Conservation (phyloP, 1,140 invertebrate genomes). For the Xylocopa sonorina region DNA sequence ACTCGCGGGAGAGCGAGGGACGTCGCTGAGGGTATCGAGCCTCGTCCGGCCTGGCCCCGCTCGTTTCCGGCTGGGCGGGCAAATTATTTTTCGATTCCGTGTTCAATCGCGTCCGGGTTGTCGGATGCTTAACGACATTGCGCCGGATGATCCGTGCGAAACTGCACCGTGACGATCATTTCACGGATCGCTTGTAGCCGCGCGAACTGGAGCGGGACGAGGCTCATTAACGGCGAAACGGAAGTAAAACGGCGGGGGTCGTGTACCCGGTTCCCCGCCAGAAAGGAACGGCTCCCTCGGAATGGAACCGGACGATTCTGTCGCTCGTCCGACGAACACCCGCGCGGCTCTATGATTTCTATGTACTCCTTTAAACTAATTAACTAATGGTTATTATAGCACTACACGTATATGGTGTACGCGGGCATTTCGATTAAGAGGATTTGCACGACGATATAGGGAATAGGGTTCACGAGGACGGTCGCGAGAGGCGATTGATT, state of each 20-base stretch:
- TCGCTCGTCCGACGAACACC: not conserved
- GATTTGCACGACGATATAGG: constrained; percentile 21
- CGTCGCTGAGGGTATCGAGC: too few relatives aligned
- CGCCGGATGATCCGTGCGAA: not conserved
- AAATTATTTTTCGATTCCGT: not conserved
- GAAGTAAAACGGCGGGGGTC: not conserved
- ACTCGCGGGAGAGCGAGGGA: too few relatives aligned
- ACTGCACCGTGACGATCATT: constrained; percentile 11
- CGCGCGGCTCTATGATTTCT: constrained; percentile 12
- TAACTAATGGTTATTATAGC: constrained; percentile 26
- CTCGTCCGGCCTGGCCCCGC: too few relatives aligned
- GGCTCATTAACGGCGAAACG: constrained; percentile 14
- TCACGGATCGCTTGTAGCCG: constrained; percentile 26
- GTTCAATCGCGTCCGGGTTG: not conserved
- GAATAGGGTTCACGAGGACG: constrained; percentile 28
- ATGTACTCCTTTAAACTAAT: constrained; percentile 40
- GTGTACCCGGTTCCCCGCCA: not conserved
- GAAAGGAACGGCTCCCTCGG: not conserved
- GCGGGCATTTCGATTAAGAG: constrained; percentile 32
- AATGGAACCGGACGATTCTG: not conserved
- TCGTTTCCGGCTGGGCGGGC: constrained; percentile 4
- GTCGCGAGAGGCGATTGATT: constrained; percentile 12
- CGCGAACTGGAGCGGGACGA: not conserved
- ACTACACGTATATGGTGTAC: constrained; percentile 28
- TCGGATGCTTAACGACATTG: not conserved